phyloP scores from a whole-genome alignment of 2,113 vertebrate genomes.

The Herpetotheres cachinnans region DNA sequence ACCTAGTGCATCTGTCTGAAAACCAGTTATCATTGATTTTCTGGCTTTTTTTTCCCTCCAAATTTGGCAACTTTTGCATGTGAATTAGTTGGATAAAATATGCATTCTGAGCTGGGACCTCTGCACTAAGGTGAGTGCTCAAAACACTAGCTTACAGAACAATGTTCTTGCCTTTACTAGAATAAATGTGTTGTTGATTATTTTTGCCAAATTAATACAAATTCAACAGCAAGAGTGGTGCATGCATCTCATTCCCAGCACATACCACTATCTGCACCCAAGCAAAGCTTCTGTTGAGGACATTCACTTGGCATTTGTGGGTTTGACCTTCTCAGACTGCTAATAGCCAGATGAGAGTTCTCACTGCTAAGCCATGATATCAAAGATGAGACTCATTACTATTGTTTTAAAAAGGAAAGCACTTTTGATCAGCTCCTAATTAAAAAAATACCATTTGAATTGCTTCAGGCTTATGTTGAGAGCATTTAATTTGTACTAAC shows the following conservation, averaged over 20 bases:
- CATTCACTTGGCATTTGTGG: not conserved
- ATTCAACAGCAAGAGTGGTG: not conserved
- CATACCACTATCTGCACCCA: not conserved
- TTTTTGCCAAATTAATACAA: not conserved
- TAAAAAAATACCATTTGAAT: not conserved
- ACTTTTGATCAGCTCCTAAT: not conserved
- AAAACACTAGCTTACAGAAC: not conserved
- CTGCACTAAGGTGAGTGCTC: not conserved
- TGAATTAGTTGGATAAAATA: not conserved
- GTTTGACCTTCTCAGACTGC: not conserved
- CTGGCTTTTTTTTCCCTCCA: accelerated
- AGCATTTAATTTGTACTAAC: not conserved
- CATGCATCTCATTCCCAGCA: not conserved
- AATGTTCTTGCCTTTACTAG: not conserved
- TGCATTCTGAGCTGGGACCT: not conserved
- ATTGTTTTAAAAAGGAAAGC: not conserved
- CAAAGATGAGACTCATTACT: not conserved
- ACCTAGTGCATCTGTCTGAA: not conserved
- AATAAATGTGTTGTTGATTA: not conserved
- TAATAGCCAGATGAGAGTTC: not conserved
- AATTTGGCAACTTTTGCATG: not conserved
- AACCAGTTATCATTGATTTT: not conserved
- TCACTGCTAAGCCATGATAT: not conserved
- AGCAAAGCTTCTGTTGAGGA: not conserved
- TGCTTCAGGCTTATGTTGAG: not conserved